Evolutionary conservation across 1,140 invertebrate species (phyloP).

Genomic region (Hylaeus anthracinus): DNA sequence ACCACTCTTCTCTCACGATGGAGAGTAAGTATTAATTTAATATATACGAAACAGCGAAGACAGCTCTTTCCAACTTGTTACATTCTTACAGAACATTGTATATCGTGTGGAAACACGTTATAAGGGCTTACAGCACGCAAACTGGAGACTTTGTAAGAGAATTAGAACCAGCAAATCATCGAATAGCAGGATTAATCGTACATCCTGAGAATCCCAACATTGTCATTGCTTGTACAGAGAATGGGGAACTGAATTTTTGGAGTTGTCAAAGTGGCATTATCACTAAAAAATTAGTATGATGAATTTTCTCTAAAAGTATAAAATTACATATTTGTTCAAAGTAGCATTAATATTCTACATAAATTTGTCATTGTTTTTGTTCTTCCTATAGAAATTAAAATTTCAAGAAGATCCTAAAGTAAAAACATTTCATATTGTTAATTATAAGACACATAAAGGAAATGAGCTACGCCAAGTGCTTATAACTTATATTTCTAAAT

Average conservation of each 20-base stretch:
- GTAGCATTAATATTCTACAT: neutral
- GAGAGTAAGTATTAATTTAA: constrained; percentile 82
- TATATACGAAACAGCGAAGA: neutral
- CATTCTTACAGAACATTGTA: constrained; percentile 81
- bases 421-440: constrained; percentile 75
- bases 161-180: constrained; percentile 78
- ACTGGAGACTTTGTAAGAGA: constrained; percentile 82
- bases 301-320: constrained; percentile 43
- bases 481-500: constrained; percentile 65
- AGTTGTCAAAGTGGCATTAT: constrained; percentile 80
- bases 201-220: constrained; percentile 77
- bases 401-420: constrained; percentile 66
- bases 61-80: constrained; percentile 26
- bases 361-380: constrained; percentile 28
- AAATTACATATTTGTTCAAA: neutral
- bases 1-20: constrained; percentile 84
- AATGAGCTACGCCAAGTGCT: constrained; percentile 63
- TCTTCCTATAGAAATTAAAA: constrained; percentile 69
- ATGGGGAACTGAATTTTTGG: constrained; percentile 82
- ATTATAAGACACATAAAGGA: constrained; percentile 59
- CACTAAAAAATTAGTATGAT: constrained; percentile 78
- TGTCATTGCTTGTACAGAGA: constrained; percentile 82
- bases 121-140: constrained; percentile 83
- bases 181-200: constrained; percentile 80
- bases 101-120: constrained; percentile 81